Evolutionary conservation across 2,888 invertebrate genomes (phyloP), one percentile per base, ranked within the genome.

Genomic region (Xestoiulus laeticollis): DNA sequence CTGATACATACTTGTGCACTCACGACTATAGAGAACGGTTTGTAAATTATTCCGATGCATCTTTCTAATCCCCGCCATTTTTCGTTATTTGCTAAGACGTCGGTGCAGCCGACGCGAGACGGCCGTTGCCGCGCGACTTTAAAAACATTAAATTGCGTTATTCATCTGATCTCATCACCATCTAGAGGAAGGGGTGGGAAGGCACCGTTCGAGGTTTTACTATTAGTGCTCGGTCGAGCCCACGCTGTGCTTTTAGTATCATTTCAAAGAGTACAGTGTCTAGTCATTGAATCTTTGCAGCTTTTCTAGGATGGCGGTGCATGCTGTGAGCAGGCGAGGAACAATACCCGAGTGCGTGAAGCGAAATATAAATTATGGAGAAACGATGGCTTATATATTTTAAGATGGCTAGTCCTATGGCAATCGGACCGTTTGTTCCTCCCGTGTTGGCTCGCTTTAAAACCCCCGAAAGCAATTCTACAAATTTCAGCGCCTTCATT

Each of bases 81-180:
- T 26, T 14, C 68, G 0, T 22, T 22, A 68, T 22, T 22, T 68
- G 22, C 68, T 1, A 22, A 68, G 68, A 68, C 68, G 22, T 68
- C 26, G 68, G 22, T 68, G 68, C 68, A 68, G 68, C 68, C 26
- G 68, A 68, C 68, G 26, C 68, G 22, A 68, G 68, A 19, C 68
- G 68, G 26, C 22, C 26, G 12, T 68, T 68, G 68, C 22, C 3
- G 16, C 5, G 78, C 16, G 78, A 32, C 30, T 30, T 26, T 78
- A 78, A n/a, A n/a, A 30, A 78, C 16, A 78, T 30, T 26, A 30
- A 48, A 78, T 78, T 32, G 14, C 78, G 26, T 16, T 10, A 78
- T 78, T 30, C 78, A 32, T 78, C 78, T 78, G 78, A 78, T 78
- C 78, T 78, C 78, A 78, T 78, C 78, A 78, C 78, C 78, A 30